Percentiles rank a stretch among this genome's conserved stretches.
Conservation (phyloP, 2,113 vertebrate species). For the Pluvianellus socialis region DNA sequence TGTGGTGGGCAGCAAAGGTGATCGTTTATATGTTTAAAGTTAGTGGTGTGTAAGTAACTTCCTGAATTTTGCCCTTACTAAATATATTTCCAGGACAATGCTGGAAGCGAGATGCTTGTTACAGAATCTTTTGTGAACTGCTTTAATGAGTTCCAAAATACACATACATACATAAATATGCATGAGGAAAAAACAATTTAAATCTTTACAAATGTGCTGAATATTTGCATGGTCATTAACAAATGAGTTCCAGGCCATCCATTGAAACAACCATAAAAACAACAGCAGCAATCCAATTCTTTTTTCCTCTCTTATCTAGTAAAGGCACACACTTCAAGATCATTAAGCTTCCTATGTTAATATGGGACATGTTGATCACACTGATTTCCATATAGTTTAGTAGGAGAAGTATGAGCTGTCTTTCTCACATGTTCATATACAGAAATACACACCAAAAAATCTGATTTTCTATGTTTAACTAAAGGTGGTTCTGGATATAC, state of each 20-base stretch:
- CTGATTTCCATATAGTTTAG: background rate
- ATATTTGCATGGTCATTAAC: slow-evolving; percentile 49
- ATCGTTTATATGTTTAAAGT: background rate
- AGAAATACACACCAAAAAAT: background rate
- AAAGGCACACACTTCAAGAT: background rate
- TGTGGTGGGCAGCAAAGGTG: background rate
- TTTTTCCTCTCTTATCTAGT: background rate
- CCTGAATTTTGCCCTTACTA: background rate
- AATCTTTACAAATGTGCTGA: slow-evolving; percentile 55
- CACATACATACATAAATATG: slow-evolving; percentile 56
- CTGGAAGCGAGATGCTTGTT: slow-evolving; percentile 12
- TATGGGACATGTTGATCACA: background rate
- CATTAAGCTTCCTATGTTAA: background rate
- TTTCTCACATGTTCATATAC: background rate
- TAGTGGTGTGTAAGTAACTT: background rate
- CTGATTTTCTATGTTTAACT: background rate
- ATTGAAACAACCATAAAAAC: slow-evolving; percentile 27
- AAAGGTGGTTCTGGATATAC: background rate
- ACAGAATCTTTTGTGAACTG: slow-evolving; percentile 30
- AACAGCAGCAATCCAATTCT: background rate
- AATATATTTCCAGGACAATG: background rate
- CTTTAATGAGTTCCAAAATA: slow-evolving; percentile 56
- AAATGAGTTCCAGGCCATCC: slow-evolving; percentile 48
- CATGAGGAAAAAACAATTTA: slow-evolving; percentile 56
- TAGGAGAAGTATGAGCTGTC: background rate